These are phyloP conservation scores for Gallinago solitaria DNA, from an alignment of 2,797 vertebrate species.

Conservation along the genomic window DNA sequence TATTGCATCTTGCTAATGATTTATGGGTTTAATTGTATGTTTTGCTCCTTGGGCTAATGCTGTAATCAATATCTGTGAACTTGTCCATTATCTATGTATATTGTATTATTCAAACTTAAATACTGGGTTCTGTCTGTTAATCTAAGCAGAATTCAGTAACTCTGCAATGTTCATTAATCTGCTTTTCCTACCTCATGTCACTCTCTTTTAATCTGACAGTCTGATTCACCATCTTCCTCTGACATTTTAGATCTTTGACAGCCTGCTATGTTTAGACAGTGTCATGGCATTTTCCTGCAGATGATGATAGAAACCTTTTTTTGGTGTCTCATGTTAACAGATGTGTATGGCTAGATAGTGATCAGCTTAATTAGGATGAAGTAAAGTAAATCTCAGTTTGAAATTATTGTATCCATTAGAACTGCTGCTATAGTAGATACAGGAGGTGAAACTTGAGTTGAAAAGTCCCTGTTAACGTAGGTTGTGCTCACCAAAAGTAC, in stretches of 20 bases:
- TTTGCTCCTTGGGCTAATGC: background rate
- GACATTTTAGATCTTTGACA: conserved; percentile 44
- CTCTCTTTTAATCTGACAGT: background rate
- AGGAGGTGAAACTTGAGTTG: background rate
- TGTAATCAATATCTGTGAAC: background rate
- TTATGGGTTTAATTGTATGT: background rate
- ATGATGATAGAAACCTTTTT: background rate
- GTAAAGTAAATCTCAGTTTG: conserved; percentile 7
- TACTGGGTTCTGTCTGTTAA: background rate
- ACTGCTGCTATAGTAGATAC: background rate
- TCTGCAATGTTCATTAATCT: conserved; percentile 9
- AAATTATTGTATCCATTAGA: background rate
- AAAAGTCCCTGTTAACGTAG: background rate
- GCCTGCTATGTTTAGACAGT: background rate
- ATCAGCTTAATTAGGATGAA: conserved; percentile 31
- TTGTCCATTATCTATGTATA: background rate
- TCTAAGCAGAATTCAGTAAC: background rate
- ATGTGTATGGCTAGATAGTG: background rate
- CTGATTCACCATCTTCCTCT: conserved; percentile 32
- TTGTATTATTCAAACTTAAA: background rate
- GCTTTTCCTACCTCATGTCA: background rate
- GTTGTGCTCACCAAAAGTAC: background rate
- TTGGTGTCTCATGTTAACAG: conserved; percentile 13
- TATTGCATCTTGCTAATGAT: conserved; percentile 1
- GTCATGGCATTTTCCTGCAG: conserved; percentile 1